Conservation (phyloP, 2,888 invertebrate species). For the Ennomos quercinarius region DNA sequence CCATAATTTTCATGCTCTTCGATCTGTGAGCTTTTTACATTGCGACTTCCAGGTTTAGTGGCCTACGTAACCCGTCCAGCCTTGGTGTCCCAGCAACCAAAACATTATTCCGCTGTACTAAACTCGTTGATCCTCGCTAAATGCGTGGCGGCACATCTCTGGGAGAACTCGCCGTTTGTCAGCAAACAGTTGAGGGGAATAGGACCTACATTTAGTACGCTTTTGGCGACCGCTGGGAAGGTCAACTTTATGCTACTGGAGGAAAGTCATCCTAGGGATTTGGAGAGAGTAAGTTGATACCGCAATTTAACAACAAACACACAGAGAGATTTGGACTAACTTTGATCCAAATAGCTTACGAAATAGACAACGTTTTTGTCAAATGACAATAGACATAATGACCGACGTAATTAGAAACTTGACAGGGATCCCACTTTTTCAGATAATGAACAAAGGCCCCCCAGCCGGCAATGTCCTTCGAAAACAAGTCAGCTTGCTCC, state of each 20-base stretch:
- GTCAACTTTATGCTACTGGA: slow-evolving; percentile 87
- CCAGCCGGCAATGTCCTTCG: slow-evolving; percentile 89
- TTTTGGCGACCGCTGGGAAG: slow-evolving; percentile 88
- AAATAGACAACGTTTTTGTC: too few relatives aligned
- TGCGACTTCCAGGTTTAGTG: slow-evolving; percentile 76
- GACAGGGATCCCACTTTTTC: slow-evolving; percentile 19
- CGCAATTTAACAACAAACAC: too few relatives aligned
- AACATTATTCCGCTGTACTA: slow-evolving; percentile 82
- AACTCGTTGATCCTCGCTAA: slow-evolving; percentile 87
- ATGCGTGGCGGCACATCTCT: slow-evolving; percentile 88
- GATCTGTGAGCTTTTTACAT: background rate
- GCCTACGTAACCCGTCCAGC: slow-evolving; percentile 81
- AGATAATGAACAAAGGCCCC: slow-evolving; percentile 90
- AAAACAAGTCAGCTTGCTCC: slow-evolving; percentile 86
- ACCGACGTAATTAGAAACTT: too few relatives aligned
- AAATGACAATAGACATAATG: too few relatives aligned
- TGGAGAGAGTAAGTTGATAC: slow-evolving; percentile 86
- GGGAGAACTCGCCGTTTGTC: slow-evolving; percentile 90
- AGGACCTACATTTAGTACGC: slow-evolving; percentile 87
- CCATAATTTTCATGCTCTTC: too few relatives aligned
- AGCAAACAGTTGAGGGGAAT: slow-evolving; percentile 90
- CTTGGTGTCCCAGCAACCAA: slow-evolving; percentile 54
- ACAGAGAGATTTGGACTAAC: too few relatives aligned
- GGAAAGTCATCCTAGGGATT: slow-evolving; percentile 89
- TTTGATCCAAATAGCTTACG: too few relatives aligned